A percentile compares a stretch with the other conserved stretches of the same genome.
These are phyloP conservation scores for Zhuqinia jingwanae DNA, from an alignment of 2,888 invertebrate genomes.

Conservation along the genomic window DNA sequence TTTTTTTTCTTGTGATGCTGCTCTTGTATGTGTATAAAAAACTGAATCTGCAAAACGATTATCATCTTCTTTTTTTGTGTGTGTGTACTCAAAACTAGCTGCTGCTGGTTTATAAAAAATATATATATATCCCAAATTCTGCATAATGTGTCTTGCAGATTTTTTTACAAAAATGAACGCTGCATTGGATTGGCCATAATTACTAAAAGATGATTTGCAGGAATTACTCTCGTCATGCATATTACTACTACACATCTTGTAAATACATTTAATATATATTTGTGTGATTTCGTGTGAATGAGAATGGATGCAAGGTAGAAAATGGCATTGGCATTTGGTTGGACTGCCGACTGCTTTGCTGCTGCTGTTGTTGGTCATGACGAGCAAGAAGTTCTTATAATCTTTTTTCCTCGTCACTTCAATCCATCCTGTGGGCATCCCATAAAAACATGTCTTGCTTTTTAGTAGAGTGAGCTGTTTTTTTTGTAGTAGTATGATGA, in stretches of 20 bases:
- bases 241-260: constrained; percentile 5
- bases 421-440: constrained; percentile 40
- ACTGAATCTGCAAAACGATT: neutral
- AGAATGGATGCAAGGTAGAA: constrained; percentile 9
- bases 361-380: constrained; percentile 9
- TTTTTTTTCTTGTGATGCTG: constrained; percentile 2
- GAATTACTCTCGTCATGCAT: constrained; percentile 21
- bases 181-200: constrained; percentile 26
- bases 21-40: neutral
- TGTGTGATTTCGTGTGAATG: neutral
- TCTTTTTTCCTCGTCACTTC: constrained; percentile 11
- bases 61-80: constrained; percentile 2
- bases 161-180: constrained; percentile 49
- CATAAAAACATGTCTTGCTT: constrained; percentile 28
- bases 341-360: neutral
- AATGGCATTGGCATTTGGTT: neutral
- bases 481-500: neutral
- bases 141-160: constrained; percentile 62
- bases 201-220: constrained; percentile 62
- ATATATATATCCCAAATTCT: too few relatives aligned
- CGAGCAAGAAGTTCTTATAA: neutral
- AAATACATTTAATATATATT: neutral
- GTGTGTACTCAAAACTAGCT: neutral
- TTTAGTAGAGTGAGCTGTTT: constrained; percentile 9
- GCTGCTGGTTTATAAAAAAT: constrained; percentile 32